Evolutionary conservation across 2,888 invertebrate genomes (phyloP), one percentile per base, ranked within the genome.

Genomic region (Ramazzottius varieornatus): DNA sequence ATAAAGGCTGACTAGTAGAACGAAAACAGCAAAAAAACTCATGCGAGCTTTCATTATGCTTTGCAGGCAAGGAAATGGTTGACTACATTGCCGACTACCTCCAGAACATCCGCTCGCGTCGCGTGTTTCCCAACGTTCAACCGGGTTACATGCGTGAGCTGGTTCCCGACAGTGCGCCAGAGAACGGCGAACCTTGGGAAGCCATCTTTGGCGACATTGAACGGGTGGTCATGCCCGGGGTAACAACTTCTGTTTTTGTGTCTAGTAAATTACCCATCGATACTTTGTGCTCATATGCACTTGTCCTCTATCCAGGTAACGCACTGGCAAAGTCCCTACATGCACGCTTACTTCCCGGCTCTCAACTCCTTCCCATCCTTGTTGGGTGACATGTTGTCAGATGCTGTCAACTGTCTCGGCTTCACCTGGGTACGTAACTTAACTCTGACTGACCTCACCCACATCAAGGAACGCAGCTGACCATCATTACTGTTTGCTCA

Each of bases 301-400:
- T 29, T 34, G 32, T 65, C 32, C 65, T 64, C 63, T 66, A 67
- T 68, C 24, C 73, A 85, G 84, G 76, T 85, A 65, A 89, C 89
- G 0, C 90, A 91, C 73, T 91, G 91, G 90, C 93, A 94, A 76
- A 89, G 89, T 73, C 94, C 94, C 0, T 86, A 92, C 72, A 94
- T 93, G 93, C 94, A 96, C 74, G 94, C 92, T 0, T 94, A 94
- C 75, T 94, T 93, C 77, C 94, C 94, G 0, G 92, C 93, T 0
- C 79, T 93, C 65, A 93, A 88, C 72, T 90, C 89, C 24, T 91
- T 86, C 72, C 91, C 93, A 0, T 93, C 94, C 0, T 81, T 94
- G 67, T 80, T 96, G 73, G 94, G 91, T 0, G 94, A 94, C 70
- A 93, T 94, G 92, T 76, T 94, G 66, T 86, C 93, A 1, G 90